These are phyloP conservation scores for Petrosia ficiformis DNA, from an alignment of 37 sponge, comb jelly and placozoan species.

Conservation along the genomic window DNA sequence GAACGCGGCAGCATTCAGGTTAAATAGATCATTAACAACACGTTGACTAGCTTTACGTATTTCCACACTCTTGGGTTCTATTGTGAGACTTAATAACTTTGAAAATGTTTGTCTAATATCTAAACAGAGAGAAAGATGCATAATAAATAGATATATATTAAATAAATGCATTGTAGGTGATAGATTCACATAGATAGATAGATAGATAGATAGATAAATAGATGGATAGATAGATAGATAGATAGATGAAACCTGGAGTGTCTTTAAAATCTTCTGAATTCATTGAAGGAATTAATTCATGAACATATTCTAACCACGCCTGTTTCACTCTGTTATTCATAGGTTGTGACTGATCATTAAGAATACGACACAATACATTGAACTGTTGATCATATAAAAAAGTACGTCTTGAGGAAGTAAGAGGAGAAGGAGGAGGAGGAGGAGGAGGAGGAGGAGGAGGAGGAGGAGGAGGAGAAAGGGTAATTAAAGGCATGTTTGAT, in stretches of 20 bases:
- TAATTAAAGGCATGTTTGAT: too few species aligned
- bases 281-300: constrained; percentile 52
- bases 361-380: constrained; percentile 49
- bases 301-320: constrained; percentile 75
- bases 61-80: constrained; percentile 78
- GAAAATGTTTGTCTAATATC: constrained; percentile 65
- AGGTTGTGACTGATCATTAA: constrained; percentile 72
- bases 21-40: constrained; percentile 56
- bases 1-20: constrained; percentile 66
- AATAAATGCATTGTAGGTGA: too few species aligned
- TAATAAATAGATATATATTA: too few species aligned
- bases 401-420: too few species aligned
- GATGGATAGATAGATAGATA: too few species aligned
- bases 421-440: too few species aligned
- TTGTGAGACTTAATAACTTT: constrained; percentile 49
- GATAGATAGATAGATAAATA: too few species aligned
- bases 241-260: constrained; percentile 44
- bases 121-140: too few species aligned
- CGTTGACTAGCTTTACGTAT: constrained; percentile 50
- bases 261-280: constrained; percentile 67
- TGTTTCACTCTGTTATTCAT: constrained; percentile 77
- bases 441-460: too few species aligned
- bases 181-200: too few species aligned
- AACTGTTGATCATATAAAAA: constrained; percentile 71
- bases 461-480: too few species aligned